Percentiles rank a stretch among this genome's conserved stretches.
Conservation (phyloP, 1,140 invertebrate species). For the Dreissena rostriformis region DNA sequence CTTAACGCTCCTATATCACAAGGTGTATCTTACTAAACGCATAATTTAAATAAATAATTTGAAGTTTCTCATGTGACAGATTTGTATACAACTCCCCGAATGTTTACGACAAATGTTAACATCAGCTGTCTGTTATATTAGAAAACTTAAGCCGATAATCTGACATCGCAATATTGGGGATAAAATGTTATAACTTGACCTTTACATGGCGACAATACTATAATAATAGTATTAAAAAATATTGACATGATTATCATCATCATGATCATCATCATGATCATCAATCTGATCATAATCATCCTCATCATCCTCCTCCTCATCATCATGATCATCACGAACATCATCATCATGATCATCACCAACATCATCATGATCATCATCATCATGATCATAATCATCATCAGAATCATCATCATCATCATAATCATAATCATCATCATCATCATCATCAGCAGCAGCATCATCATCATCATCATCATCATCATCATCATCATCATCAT, state of each 20-base stretch:
- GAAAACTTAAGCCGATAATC: no score
- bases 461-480: neutral
- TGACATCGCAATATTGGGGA: no score
- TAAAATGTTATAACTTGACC: no score
- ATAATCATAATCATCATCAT: neutral
- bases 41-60: no score
- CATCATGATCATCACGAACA: neutral
- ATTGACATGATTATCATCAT: slow-evolving; percentile 11
- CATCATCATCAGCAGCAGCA: neutral
- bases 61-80: no score
- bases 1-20: no score
- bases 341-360: neutral
- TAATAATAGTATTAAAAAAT: neutral
- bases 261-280: neutral
- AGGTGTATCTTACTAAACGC: no score
- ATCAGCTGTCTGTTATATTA: no score
- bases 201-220: no score
- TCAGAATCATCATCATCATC: slow-evolving; percentile 1
- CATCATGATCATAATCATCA: neutral
- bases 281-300: neutral
- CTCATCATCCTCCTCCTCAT: neutral
- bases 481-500: neutral
- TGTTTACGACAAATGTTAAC: no score
- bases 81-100: no score
- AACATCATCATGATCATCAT: neutral